phyloP scores from a whole-genome alignment of 2,113 vertebrate species.

The Mungos mungo region DNA sequence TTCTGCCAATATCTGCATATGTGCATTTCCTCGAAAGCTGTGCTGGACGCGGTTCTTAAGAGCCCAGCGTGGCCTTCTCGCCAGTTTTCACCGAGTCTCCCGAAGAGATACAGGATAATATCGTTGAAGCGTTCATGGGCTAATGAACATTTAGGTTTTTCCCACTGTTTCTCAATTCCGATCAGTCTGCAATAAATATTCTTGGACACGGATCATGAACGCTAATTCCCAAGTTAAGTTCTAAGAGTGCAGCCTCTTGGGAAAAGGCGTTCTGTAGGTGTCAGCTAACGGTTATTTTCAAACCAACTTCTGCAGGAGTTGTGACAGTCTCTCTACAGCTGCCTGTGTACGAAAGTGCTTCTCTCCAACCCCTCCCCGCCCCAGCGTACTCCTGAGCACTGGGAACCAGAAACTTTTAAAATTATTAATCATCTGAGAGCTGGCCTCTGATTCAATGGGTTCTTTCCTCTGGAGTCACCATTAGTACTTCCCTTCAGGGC shows the following conservation, averaged over 20 bases:
- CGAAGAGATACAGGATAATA: background rate
- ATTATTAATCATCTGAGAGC: background rate
- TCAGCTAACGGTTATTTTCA: background rate
- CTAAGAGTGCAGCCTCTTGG: background rate
- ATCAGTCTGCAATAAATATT: background rate
- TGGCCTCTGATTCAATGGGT: background rate
- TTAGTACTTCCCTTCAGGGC: background rate
- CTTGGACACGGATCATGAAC: background rate
- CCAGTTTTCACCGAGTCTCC: background rate
- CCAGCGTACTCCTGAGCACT: background rate
- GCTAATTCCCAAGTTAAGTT: background rate
- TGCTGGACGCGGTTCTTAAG: background rate
- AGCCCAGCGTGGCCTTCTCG: background rate
- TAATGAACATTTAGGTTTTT: background rate
- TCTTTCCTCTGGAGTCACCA: background rate
- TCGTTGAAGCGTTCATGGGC: background rate
- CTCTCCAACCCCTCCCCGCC: too few species aligned
- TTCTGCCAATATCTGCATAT: background rate
- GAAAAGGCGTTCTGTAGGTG: background rate
- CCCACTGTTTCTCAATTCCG: background rate
- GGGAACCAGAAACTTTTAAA: background rate
- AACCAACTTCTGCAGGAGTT: background rate
- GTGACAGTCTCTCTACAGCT: background rate
- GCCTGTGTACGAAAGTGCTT: too few species aligned
- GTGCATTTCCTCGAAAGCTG: background rate